Conservation (phyloP, 1,140 invertebrate species). For the Heliconius eleuchia region DNA sequence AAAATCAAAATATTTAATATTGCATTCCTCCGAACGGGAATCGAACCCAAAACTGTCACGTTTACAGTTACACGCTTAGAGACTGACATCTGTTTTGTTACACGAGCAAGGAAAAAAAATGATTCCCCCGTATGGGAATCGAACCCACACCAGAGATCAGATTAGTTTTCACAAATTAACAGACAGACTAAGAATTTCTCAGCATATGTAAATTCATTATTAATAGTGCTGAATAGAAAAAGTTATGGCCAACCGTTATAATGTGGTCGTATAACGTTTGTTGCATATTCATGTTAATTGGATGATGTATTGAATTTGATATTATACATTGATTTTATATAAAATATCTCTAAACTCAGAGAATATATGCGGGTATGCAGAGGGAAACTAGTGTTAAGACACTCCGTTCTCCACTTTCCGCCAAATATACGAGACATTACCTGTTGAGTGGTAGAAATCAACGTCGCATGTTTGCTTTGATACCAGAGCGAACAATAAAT, state of each 20-base stretch:
- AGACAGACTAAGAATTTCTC: background rate
- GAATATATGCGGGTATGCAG: too few species aligned
- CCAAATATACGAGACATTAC: too few species aligned
- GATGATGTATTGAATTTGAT: background rate
- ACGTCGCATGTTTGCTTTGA: too few species aligned
- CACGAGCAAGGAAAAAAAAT: background rate
- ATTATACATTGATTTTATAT: background rate
- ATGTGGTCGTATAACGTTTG: slow-evolving; percentile 4
- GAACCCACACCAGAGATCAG: background rate
- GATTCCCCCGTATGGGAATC: background rate
- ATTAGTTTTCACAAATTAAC: background rate
- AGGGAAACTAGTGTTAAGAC: too few species aligned
- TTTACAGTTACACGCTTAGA: too few species aligned
- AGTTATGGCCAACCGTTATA: slow-evolving; percentile 2
- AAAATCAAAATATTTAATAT: too few species aligned
- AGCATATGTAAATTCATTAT: background rate
- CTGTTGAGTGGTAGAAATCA: too few species aligned
- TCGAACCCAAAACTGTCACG: too few species aligned
- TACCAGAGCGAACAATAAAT: too few species aligned
- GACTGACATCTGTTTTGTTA: too few species aligned
- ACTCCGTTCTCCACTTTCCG: too few species aligned
- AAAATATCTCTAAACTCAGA: background rate
- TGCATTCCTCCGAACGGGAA: too few species aligned
- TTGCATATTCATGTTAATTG: slow-evolving; percentile 8
- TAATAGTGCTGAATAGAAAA: slow-evolving; percentile 1